Conservation (phyloP, 2,888 invertebrate species). For the Drosophila buzzatii region DNA sequence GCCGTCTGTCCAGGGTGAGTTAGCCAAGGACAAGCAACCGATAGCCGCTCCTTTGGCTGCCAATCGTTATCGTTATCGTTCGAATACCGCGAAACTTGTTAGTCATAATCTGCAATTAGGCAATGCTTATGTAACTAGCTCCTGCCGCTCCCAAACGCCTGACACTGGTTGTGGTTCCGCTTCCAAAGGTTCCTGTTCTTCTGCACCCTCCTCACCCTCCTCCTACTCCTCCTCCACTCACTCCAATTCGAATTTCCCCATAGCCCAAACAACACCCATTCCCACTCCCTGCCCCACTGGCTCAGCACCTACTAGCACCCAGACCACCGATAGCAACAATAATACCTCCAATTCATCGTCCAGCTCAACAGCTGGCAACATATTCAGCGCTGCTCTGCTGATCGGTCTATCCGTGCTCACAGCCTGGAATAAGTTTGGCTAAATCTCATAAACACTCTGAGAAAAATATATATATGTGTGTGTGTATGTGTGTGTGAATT, state of each 20-base stretch:
- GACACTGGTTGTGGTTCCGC: slow-evolving; percentile 71
- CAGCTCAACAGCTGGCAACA: slow-evolving; percentile 85
- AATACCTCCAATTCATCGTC: slow-evolving; percentile 40
- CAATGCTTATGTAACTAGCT: slow-evolving; percentile 71
- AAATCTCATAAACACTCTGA: slow-evolving; percentile 9
- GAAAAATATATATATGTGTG: neutral
- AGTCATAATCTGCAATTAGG: slow-evolving; percentile 80
- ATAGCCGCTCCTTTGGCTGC: slow-evolving; percentile 30
- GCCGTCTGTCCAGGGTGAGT: slow-evolving; percentile 77
- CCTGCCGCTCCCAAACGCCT: slow-evolving; percentile 59
- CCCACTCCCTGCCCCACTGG: slow-evolving; percentile 11
- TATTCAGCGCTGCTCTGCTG: slow-evolving; percentile 82
- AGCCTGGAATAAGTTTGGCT: slow-evolving; percentile 77
- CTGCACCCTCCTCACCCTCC: slow-evolving; percentile 9
- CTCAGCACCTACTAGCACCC: slow-evolving; percentile 8
- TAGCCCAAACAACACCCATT: slow-evolving; percentile 4
- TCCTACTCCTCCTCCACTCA: slow-evolving; percentile 3
- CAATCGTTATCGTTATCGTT: slow-evolving; percentile 72
- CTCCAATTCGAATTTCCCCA: slow-evolving; percentile 6
- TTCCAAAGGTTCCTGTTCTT: slow-evolving; percentile 57
- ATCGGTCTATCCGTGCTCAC: slow-evolving; percentile 83
- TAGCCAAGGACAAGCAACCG: slow-evolving; percentile 34
- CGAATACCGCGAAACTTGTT: slow-evolving; percentile 70
- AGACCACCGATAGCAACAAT: slow-evolving; percentile 44
- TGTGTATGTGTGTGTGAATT: neutral